These are phyloP conservation scores for Calameuta idolon DNA, from an alignment of 2,888 invertebrate species.

Conservation along the genomic window DNA sequence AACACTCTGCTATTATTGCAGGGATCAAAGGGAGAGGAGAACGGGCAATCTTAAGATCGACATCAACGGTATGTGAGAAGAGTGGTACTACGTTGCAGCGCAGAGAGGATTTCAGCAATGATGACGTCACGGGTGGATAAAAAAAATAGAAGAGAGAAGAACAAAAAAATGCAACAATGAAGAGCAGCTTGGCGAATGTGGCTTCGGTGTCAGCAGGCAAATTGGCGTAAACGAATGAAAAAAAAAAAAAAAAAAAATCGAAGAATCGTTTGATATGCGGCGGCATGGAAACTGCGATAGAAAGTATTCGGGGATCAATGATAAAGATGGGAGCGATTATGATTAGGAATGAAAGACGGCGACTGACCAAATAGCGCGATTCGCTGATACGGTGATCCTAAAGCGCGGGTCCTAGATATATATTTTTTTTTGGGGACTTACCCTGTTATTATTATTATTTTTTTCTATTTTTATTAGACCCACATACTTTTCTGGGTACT, in stretches of 20 bases:
- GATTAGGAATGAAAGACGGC: background rate
- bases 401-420: constrained; percentile 3
- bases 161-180: constrained; percentile 39
- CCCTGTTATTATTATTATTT: background rate
- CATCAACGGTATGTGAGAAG: constrained; percentile 74
- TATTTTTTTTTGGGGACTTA: background rate
- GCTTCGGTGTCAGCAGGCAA: background rate
- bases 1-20: constrained; percentile 56
- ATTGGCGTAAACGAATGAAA: background rate
- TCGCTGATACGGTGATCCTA: background rate
- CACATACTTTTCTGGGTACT: background rate
- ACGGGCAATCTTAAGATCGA: constrained; percentile 87
- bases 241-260: background rate
- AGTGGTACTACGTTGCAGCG: background rate
- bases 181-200: constrained; percentile 25
- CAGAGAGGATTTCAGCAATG: background rate
- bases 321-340: background rate
- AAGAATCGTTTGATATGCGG: background rate
- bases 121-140: background rate
- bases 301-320: constrained; percentile 13
- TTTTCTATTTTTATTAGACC: background rate
- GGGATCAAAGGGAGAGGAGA: constrained; percentile 91
- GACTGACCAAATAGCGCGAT: background rate
- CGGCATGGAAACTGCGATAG: background rate
- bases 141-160: constrained; percentile 11